Base-by-base conservation (phyloP, 2,888 invertebrate species). In the Patella caerulea region DNA sequence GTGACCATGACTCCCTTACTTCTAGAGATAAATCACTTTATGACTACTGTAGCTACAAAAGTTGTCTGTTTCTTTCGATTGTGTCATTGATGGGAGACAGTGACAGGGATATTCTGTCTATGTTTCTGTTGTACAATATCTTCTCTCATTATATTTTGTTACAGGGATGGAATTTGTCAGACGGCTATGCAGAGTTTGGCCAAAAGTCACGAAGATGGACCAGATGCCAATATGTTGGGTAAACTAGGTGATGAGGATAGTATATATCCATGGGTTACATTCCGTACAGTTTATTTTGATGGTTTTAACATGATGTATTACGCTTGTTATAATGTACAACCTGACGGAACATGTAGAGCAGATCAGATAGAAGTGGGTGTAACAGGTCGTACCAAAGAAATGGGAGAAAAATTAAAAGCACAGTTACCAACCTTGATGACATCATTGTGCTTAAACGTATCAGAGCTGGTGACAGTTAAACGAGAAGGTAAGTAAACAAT, bases 271-370 rank as follows among this genome's bases (percentile, higher is more conserved):
- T 65, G 65, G 65, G 14, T 65, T 65, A 65, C 11, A 65, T 65
- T 65, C 65, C 65, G 65, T 65, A 24, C 24, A n/a, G 65, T 65
- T 11, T 65, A 65, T 65, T 65, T 65, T 65, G 65, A 65, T 65
- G 65, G 65, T 24, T 65, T 65, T 19, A 65, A 65, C 14, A 3
- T 65, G 12, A 24, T 65, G 65, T 65, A 24, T 12, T 65, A 65
- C 24, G 65, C 65, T 11, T 65, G 65, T 65, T 65, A 65, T 65
- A 19, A 24, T 24, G 65, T 24, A 11, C n/a, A 65, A 15, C 17
- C 19, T 24, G 65, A 65, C 24, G 65, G 65, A 24, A 24, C 65
- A n/a, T 65, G 65, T 65, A 24, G 19, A 24, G 24, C 19, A 3
- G 19, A 65, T 65, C 65, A 65, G 14, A 65, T 65, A 24, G 65